Evolutionary conservation across 2,797 vertebrate genomes (phyloP), one percentile per base, ranked within the genome.

Genomic region (Tragelaphus oryx): DNA sequence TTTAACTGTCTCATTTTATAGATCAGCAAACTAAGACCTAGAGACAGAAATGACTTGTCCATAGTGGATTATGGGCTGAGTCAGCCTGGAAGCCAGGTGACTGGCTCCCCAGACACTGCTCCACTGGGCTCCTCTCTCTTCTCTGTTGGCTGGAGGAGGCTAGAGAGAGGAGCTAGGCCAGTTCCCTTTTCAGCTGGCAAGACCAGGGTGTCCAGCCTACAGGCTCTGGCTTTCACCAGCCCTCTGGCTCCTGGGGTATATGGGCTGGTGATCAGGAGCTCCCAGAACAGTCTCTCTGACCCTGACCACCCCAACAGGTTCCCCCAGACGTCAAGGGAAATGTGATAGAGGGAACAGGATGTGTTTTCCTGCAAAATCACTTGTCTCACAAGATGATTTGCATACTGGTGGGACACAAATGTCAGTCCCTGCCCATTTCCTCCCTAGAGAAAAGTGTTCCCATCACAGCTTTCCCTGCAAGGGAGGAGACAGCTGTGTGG

Each of bases 381-480:
- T 95, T 96, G 96, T 92, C 74, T 97, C 78, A 48, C 50, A 91
- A 80, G 46, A 88, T 91, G 17, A 96, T 97, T 91, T 97, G 87
- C 96, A 96, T 92, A 90, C 74, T 62, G 62, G 75, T 93, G 33
- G 50, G 91, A 94, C 55, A 81, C 54, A 88, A 76, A 93, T 84
- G 54, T 74, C 94, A 89, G 65, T 91, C 71, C 91, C 79, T 92
- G 83, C 37, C 93, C 88, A 54, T 96, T 97, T 96, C 91, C 96
- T 97, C 71, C 89, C 60, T n/a, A 55, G 90, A 82, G 92, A 91
- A 80, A 94, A 92, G 89, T 55, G 57, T 93, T 96, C 91, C 86
- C 82, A 65, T 91, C 82, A 95, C 46, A 76, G 87, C 46, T 90
- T 86, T 96, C 82, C 92, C 68, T 82, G 79, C 28, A 11, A 52